Evolutionary conservation across 2,797 vertebrate species (phyloP), one percentile per base, ranked within the genome.

Genomic region (Danio aesculapii): DNA sequence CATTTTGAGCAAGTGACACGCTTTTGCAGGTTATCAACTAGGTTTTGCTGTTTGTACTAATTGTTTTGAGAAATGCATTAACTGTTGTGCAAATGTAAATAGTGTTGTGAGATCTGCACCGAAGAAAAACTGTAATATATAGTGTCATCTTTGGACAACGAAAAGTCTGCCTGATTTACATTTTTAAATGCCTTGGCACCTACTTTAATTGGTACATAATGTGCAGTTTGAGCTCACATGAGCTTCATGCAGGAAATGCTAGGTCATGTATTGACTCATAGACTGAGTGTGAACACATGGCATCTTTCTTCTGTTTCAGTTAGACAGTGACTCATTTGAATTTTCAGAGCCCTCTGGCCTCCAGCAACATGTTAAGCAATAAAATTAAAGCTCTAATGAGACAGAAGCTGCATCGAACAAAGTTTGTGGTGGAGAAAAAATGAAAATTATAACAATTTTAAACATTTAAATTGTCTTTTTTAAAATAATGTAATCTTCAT

Each of bases 231-330:
- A 57, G 46, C 66, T 68, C 66, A 50, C 30, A 13, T 47, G 11
- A 63, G 75, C 62, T 77, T 67, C 75, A 57, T 21, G 19, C 63
- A 39, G 77, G 67, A 79, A 69, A 61, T 43, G 46, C 77, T 44
- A 55, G 53, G 66, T 70, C 77, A 71, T 79, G 12, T 71, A 61
- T 79, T 79, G 58, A 79, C 57, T 79, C 77, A 79, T 71, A 49
- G 66, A 71, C 47, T 11, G 77, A 79, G 67, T 12, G 9, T 43
- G 57, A 59, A 81, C 44, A 75, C 61, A 50, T 79, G 55, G 47
- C 57, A 70, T 79, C 30, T 52, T 63, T 43, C n/a, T 75, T 75
- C 30, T 52, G 44, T 68, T 62, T 49, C 58, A 59, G 10, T 61
- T 75, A 57, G 6, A 55, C 10, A 53, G 67, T 78, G 76, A 69